Conservation (phyloP, 2,888 invertebrate species). For the Agonopterix alstromeriana region DNA sequence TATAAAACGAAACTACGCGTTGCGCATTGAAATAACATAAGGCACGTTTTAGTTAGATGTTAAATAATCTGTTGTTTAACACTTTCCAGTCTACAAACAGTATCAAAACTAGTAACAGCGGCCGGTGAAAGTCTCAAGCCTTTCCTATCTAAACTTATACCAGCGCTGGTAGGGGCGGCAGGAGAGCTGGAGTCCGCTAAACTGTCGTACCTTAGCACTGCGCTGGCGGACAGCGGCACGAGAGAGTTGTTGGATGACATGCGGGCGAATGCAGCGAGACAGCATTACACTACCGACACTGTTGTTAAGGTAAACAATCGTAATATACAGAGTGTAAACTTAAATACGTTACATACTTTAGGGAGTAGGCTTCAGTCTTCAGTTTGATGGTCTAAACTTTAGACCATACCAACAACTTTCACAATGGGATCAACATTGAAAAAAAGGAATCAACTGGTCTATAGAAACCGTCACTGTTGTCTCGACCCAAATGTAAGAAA, state of each 20-base stretch:
- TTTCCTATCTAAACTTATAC: constrained; percentile 87
- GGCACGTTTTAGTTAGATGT: no score
- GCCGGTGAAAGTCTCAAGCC: constrained; percentile 88
- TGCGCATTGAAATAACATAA: no score
- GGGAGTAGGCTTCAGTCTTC: no score
- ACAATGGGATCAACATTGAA: no score
- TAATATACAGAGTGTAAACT: neutral
- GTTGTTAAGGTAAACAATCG: constrained; percentile 80
- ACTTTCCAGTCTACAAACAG: constrained; percentile 83
- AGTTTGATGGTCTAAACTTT: no score
- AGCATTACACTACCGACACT: constrained; percentile 92
- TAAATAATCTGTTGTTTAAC: neutral
- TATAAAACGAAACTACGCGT: no score
- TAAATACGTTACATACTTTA: no score
- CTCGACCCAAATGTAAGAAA: no score
- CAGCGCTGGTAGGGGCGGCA: constrained; percentile 89
- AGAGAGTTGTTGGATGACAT: constrained; percentile 88
- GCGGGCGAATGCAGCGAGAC: constrained; percentile 87
- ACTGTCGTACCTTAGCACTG: constrained; percentile 87
- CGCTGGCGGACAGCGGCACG: constrained; percentile 81
- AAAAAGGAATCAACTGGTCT: no score
- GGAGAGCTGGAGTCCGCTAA: constrained; percentile 90
- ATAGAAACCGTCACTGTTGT: no score
- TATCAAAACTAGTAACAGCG: constrained; percentile 89
- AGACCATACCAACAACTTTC: no score